Evolutionary conservation across 2,113 vertebrate species (phyloP).

Genomic region (Syngnathus floridae): DNA sequence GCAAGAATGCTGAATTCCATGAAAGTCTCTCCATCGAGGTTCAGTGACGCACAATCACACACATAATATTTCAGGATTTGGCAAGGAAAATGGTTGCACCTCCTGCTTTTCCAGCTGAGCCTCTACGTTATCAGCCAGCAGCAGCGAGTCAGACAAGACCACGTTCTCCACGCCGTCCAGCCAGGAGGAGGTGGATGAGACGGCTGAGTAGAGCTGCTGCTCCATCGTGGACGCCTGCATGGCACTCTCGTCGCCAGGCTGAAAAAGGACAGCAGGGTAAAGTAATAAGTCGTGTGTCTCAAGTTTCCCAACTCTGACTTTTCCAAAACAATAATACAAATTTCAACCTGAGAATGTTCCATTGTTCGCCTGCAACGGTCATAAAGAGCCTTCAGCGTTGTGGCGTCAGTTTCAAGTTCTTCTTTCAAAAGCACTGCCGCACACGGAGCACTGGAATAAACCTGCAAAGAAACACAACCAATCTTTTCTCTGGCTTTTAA

Average conservation of each 20-base stretch:
- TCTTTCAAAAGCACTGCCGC: conserved; percentile 75
- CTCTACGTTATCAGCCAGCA: conserved; percentile 78
- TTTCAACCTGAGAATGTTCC: conserved; percentile 74
- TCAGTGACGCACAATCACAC: too few species aligned
- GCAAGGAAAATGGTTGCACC: conserved; percentile 51
- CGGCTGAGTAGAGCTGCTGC: conserved; percentile 78
- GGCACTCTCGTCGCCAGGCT: conserved; percentile 60
- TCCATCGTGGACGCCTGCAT: conserved; percentile 69
- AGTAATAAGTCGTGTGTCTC: background rate
- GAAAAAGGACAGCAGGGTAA: background rate
- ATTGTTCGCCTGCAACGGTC: conserved; percentile 77
- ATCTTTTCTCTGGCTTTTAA: background rate
- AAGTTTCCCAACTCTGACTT: background rate
- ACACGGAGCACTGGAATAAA: conserved; percentile 76
- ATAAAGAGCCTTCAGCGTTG: conserved; percentile 73
- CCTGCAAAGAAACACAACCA: conserved; percentile 51
- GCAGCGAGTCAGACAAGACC: conserved; percentile 73
- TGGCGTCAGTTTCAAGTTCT: conserved; percentile 69
- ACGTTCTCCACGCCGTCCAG: conserved; percentile 81
- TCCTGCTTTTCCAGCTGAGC: conserved; percentile 79
- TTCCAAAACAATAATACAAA: background rate
- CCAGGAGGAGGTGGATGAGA: conserved; percentile 80
- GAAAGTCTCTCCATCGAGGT: background rate
- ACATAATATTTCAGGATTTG: background rate
- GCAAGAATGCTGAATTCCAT: too few species aligned